Evolutionary conservation across 2,113 vertebrate species (phyloP).

Genomic region (Strix uralensis): DNA sequence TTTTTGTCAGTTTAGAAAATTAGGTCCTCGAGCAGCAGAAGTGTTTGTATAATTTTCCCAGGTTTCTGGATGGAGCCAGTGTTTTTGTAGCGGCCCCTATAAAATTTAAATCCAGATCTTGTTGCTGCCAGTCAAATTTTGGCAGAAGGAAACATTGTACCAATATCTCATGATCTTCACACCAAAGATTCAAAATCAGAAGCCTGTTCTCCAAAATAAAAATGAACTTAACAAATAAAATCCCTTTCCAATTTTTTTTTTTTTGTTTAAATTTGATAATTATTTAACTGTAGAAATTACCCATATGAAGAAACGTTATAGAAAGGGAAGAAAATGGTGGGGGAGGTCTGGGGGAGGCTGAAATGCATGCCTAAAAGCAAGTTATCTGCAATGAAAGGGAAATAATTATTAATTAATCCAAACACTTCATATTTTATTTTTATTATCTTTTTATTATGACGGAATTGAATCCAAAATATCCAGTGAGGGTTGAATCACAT

Average conservation of each 20-base stretch:
- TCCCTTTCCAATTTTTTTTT: background rate
- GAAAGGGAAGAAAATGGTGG: background rate
- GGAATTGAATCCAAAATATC: slow-evolving; percentile 41
- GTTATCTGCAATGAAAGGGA: background rate
- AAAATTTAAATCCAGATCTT: background rate
- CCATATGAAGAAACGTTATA: background rate
- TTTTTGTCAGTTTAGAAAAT: background rate
- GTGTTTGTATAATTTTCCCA: background rate
- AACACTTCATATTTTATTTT: slow-evolving; percentile 19
- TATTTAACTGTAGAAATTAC: background rate
- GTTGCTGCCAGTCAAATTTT: background rate
- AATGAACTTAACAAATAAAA: background rate
- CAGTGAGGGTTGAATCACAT: background rate
- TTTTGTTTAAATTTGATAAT: background rate
- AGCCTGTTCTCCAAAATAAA: background rate
- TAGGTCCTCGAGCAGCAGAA: background rate
- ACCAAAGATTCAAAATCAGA: background rate
- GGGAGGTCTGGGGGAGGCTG: background rate
- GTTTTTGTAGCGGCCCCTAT: background rate
- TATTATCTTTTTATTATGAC: background rate
- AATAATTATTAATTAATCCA: background rate
- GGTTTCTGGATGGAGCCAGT: background rate
- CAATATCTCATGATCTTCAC: background rate
- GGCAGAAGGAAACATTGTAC: background rate
- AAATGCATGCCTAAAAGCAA: slow-evolving; percentile 33